These are phyloP conservation scores for Entomobrya multifasciata DNA, from an alignment of 2,888 invertebrate genomes.

Conservation along the genomic window DNA sequence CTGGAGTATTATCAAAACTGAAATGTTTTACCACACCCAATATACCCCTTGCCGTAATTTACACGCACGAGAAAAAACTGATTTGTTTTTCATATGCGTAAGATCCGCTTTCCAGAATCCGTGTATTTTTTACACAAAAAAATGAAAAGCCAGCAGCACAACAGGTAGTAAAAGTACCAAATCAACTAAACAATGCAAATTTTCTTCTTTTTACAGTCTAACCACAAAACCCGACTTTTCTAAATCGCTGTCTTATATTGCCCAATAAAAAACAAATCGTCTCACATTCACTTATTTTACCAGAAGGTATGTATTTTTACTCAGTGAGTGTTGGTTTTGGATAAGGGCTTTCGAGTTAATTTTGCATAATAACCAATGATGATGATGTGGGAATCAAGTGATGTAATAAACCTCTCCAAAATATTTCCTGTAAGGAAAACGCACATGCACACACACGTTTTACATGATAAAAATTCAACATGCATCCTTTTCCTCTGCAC, in stretches of 20 bases:
- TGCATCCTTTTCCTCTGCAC: constrained; percentile 63
- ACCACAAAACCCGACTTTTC: constrained; percentile 28
- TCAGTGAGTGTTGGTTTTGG: background rate
- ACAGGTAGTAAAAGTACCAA: background rate
- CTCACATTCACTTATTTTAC: constrained; percentile 11
- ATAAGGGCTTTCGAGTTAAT: background rate
- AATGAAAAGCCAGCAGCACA: background rate
- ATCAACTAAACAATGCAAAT: background rate
- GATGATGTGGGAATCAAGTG: background rate
- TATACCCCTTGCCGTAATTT: constrained; percentile 10
- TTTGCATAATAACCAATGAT: background rate
- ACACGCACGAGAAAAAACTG: background rate
- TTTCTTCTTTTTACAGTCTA: constrained; percentile 15
- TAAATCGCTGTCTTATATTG: background rate
- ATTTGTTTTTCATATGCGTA: background rate
- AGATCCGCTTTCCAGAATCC: constrained; percentile 32
- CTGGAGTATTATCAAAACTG: too few species aligned
- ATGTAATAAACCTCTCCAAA: constrained; percentile 27
- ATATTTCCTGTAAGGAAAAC: constrained; percentile 31
- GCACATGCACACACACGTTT: constrained; percentile 23
- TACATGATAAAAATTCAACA: constrained; percentile 39
- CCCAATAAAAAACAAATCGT: background rate
- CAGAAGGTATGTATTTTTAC: background rate
- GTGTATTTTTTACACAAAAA: background rate
- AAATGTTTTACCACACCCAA: too few species aligned